Evolutionary conservation across 2,113 vertebrate species (phyloP).

Genomic region (Pogonocichla stellata): DNA sequence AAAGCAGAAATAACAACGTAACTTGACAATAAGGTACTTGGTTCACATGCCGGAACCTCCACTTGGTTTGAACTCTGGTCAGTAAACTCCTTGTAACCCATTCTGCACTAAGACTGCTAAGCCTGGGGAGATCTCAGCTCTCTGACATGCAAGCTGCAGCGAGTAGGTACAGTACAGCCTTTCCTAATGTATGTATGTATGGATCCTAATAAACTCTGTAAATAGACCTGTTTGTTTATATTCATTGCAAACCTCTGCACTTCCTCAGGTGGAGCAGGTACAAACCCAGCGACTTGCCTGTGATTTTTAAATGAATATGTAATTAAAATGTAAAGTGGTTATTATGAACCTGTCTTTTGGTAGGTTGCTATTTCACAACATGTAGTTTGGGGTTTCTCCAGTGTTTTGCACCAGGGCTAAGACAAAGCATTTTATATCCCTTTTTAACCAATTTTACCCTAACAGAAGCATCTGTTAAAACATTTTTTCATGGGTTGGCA

Average conservation of each 20-base stretch:
- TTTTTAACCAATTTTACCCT: background rate
- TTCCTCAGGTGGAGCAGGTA: background rate
- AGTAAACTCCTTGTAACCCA: constrained; percentile 50
- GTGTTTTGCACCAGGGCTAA: background rate
- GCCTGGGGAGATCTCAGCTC: constrained; percentile 2
- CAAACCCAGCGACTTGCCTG: background rate
- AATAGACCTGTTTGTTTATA: constrained; percentile 56
- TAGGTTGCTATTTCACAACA: background rate
- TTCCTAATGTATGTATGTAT: constrained; percentile 69
- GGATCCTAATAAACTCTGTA: constrained; percentile 82
- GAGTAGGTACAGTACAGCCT: constrained; percentile 75
- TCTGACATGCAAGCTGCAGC: constrained; percentile 45
- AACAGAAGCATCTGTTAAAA: background rate
- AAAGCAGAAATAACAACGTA: constrained; percentile 34
- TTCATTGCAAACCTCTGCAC: constrained; percentile 37
- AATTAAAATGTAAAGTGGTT: constrained; percentile 37
- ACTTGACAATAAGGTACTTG: constrained; percentile 60
- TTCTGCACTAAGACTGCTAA: constrained; percentile 69
- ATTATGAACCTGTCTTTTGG: background rate
- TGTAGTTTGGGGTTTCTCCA: background rate
- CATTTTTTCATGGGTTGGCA: background rate
- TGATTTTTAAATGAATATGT: constrained; percentile 19
- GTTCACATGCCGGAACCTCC: constrained; percentile 40
- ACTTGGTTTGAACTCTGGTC: constrained; percentile 54
- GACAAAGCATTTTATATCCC: background rate